A percentile compares a stretch with the other conserved stretches of the same genome.
Evolutionary conservation across 2,113 vertebrate genomes (phyloP).

Genomic region (Chaetodon trifascialis): DNA sequence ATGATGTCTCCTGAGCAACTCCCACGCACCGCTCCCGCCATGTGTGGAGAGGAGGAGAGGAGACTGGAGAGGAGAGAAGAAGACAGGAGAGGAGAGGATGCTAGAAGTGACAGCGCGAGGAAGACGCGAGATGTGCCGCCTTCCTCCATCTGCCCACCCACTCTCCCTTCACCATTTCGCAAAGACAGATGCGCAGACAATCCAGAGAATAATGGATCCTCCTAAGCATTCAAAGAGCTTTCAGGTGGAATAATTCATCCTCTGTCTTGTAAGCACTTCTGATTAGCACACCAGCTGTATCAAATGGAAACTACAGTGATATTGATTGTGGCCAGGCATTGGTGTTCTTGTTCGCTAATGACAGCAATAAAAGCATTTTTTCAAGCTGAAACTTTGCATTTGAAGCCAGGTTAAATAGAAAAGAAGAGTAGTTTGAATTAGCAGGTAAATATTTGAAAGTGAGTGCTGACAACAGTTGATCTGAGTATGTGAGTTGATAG

Average conservation of each 20-base stretch:
- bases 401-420: not conserved
- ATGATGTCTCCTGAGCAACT: conserved; percentile 78
- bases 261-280: not conserved
- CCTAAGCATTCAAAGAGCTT: not conserved
- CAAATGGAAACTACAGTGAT: not conserved
- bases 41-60: conserved; percentile 34
- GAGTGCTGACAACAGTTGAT: not conserved
- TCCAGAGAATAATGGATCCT: not conserved
- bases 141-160: conserved; percentile 43
- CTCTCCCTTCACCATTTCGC: conserved; percentile 10
- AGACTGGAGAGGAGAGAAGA: conserved; percentile 28
- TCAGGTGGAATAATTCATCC: not conserved
- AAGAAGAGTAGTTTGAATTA: not conserved
- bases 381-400: not conserved
- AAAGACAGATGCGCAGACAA: conserved; percentile 14
- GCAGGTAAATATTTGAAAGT: not conserved
- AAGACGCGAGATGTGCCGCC: conserved; percentile 35
- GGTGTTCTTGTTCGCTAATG: not conserved
- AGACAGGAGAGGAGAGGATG: conserved; percentile 24
- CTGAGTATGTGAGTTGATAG: not conserved
- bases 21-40: conserved; percentile 68
- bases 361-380: not conserved
- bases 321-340: not conserved
- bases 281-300: conserved; percentile 11
- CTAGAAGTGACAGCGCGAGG: conserved; percentile 44